phyloP scores from a whole-genome alignment of 53 echinoderm and acorn worm genomes.

The Mesocentrotus franciscanus region DNA sequence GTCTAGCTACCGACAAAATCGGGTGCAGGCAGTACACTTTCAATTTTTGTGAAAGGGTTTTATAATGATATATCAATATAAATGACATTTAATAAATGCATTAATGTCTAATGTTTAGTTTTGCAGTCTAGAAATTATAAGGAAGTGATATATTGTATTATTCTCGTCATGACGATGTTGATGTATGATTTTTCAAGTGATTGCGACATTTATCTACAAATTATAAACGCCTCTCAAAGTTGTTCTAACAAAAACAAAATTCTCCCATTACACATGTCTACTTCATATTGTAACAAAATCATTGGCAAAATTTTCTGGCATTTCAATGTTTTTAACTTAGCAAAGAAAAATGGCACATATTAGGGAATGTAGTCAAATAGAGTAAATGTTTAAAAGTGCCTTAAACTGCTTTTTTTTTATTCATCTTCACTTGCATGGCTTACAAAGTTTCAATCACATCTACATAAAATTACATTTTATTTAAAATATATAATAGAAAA shows the following conservation, averaged over 20 bases:
- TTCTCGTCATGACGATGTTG: background rate
- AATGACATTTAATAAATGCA: background rate
- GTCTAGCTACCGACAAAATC: background rate
- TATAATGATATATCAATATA: background rate
- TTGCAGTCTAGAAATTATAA: background rate
- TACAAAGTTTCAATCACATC: background rate
- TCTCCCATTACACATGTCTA: background rate
- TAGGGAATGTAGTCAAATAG: conserved; percentile 17
- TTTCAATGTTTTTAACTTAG: background rate
- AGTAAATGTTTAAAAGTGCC: background rate
- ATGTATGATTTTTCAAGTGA: background rate
- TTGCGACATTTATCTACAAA: background rate
- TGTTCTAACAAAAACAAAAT: background rate
- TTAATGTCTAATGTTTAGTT: background rate
- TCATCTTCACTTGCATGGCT: background rate
- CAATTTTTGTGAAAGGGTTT: background rate
- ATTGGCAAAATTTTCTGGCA: background rate
- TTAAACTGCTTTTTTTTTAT: background rate
- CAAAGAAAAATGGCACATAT: conserved; percentile 40
- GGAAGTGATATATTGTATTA: background rate
- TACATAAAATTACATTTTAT: background rate
- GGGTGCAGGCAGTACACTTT: background rate
- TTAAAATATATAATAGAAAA: background rate
- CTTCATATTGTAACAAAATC: background rate
- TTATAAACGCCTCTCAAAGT: background rate